Percentiles rank a stretch among this genome's conserved stretches.
These are phyloP conservation scores for Dynastes tityus DNA, from an alignment of 2,888 invertebrate species.

Conservation along the genomic window DNA sequence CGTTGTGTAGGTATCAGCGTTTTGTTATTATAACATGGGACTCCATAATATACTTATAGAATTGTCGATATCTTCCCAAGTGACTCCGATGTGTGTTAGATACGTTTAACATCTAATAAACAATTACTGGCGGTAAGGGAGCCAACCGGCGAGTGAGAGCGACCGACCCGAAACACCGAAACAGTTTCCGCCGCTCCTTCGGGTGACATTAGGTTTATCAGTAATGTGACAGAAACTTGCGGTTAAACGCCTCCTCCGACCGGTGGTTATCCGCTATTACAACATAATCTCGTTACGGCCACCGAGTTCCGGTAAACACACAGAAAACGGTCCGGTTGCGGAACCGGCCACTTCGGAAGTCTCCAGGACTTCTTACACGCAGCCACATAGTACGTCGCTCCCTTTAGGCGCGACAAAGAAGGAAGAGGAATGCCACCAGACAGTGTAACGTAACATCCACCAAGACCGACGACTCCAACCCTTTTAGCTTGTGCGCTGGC, in stretches of 20 bases:
- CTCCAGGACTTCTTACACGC: conserved; percentile 44
- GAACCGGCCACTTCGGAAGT: conserved; percentile 48
- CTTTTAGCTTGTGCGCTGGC: background rate
- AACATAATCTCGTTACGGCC: conserved; percentile 67
- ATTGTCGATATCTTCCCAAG: background rate
- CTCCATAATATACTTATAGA: too few species aligned
- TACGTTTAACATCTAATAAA: conserved; percentile 40
- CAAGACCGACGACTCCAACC: conserved; percentile 17
- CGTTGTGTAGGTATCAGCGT: too few species aligned
- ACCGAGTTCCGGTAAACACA: conserved; percentile 66
- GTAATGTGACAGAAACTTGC: conserved; percentile 63
- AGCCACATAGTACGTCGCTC: conserved; percentile 31
- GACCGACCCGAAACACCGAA: conserved; percentile 44
- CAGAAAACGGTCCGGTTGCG: conserved; percentile 46
- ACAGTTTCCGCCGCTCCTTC: conserved; percentile 37
- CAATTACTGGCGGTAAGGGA: conserved; percentile 36
- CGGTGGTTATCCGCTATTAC: conserved; percentile 67
- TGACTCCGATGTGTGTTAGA: background rate
- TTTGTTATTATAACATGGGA: too few species aligned
- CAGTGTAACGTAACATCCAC: conserved; percentile 18
- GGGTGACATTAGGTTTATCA: conserved; percentile 47
- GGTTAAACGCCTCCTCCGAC: conserved; percentile 65
- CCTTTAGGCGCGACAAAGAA: conserved; percentile 38
- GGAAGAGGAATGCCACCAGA: conserved; percentile 16
- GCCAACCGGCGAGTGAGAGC: conserved; percentile 21